phyloP scores from a whole-genome alignment of 2,113 vertebrate species.

The Sapajus apella region DNA sequence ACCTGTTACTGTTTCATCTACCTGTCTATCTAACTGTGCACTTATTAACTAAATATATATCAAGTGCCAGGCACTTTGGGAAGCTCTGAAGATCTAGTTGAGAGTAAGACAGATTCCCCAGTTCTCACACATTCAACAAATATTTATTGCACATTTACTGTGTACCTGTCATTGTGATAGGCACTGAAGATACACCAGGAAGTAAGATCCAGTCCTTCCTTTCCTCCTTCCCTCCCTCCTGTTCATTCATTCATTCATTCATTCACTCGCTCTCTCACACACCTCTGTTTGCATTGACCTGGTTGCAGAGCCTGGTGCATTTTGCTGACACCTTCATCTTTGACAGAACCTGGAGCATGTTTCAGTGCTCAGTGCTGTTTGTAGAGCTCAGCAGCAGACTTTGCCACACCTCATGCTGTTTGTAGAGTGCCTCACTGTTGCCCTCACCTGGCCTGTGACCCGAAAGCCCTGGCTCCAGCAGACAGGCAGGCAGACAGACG shows the following conservation, averaged over 20 bases:
- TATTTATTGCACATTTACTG: not conserved
- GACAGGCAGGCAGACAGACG: not conserved
- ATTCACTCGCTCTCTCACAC: not conserved
- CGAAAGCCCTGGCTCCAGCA: not conserved
- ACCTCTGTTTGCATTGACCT: not conserved
- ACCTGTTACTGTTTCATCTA: not conserved
- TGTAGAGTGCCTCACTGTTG: not conserved
- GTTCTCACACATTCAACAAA: not conserved
- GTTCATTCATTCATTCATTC: not conserved
- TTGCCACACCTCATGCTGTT: not conserved
- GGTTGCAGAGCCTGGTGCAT: not conserved
- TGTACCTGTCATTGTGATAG: not conserved
- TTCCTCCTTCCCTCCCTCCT: accelerated
- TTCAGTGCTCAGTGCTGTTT: not conserved
- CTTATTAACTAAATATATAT: not conserved
- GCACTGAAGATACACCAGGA: not conserved
- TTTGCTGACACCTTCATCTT: not conserved
- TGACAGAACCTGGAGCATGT: not conserved
- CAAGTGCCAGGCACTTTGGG: not conserved
- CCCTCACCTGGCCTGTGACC: not conserved
- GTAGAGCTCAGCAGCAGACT: not conserved
- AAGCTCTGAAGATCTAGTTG: not conserved
- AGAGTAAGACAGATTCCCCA: not conserved
- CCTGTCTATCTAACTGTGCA: not conserved
- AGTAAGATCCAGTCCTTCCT: not conserved